Evolutionary conservation across 2,888 invertebrate genomes (phyloP).

Genomic region (Drosophila neoperkinsi): DNA sequence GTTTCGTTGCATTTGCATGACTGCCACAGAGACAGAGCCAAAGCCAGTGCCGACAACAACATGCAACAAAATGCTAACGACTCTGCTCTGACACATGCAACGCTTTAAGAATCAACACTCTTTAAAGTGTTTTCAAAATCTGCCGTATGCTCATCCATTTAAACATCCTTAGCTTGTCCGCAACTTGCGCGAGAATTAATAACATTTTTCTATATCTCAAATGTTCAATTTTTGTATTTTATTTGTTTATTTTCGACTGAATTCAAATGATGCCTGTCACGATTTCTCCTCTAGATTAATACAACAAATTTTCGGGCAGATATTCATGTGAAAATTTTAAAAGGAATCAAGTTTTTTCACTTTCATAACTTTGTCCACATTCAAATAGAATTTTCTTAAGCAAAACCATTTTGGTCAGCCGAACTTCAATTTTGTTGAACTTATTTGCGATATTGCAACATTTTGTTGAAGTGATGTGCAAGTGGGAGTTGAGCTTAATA

Average conservation of each 20-base stretch:
- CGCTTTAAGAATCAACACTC: constrained; percentile 26
- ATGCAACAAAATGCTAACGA: constrained; percentile 57
- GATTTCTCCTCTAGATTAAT: not conserved
- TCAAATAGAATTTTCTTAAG: not conserved
- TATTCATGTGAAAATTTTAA: not conserved
- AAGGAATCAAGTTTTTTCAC: not conserved
- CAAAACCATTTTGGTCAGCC: not conserved
- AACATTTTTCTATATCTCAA: not conserved
- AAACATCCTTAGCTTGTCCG: not conserved
- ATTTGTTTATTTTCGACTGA: not conserved
- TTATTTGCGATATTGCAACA: not conserved
- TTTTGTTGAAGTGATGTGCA: constrained; percentile 8
- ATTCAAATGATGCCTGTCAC: not conserved
- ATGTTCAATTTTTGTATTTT: not conserved
- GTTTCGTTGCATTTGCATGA: constrained; percentile 76
- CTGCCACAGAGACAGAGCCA: constrained; percentile 33
- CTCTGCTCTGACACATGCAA: constrained; percentile 41
- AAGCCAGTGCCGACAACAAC: constrained; percentile 18
- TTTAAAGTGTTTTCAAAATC: not conserved
- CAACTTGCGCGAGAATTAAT: not conserved
- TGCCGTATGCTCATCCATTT: not conserved
- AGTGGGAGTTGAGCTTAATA: constrained; percentile 10
- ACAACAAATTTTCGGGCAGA: not conserved
- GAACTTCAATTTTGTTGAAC: not conserved
- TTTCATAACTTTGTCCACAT: not conserved